These are phyloP conservation scores for Butorides virescens DNA, from an alignment of 2,113 vertebrate species.

Conservation along the genomic window DNA sequence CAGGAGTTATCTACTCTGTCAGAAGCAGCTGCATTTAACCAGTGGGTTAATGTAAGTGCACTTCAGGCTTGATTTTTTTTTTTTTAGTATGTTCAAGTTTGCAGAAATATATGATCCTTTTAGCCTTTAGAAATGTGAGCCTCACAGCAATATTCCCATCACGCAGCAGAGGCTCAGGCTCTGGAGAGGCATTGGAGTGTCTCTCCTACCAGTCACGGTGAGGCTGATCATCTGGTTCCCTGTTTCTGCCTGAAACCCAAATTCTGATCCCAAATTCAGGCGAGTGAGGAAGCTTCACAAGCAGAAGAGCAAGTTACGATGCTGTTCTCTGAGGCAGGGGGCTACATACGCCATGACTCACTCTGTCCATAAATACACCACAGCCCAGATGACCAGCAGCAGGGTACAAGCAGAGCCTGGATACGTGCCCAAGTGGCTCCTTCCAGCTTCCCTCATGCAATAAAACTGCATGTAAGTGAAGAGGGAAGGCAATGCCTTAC, in stretches of 20 bases:
- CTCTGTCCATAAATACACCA: background rate
- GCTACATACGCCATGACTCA: background rate
- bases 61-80: background rate
- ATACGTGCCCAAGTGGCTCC: background rate
- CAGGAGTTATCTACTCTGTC: slow-evolving; percentile 84
- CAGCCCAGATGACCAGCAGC: background rate
- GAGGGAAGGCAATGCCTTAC: background rate
- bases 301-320: background rate
- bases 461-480: background rate
- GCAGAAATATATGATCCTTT: background rate
- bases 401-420: background rate
- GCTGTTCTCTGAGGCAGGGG: background rate
- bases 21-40: slow-evolving; percentile 78
- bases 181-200: background rate
- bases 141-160: background rate
- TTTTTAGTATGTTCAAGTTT: background rate
- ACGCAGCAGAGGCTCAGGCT: background rate
- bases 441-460: background rate
- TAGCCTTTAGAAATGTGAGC: background rate
- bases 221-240: background rate
- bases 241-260: background rate
- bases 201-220: background rate
- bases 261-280: background rate
- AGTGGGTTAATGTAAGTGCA: slow-evolving; percentile 85
- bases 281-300: background rate